Conservation (phyloP, 2,888 invertebrate genomes). For the Ochropacha duplaris region DNA sequence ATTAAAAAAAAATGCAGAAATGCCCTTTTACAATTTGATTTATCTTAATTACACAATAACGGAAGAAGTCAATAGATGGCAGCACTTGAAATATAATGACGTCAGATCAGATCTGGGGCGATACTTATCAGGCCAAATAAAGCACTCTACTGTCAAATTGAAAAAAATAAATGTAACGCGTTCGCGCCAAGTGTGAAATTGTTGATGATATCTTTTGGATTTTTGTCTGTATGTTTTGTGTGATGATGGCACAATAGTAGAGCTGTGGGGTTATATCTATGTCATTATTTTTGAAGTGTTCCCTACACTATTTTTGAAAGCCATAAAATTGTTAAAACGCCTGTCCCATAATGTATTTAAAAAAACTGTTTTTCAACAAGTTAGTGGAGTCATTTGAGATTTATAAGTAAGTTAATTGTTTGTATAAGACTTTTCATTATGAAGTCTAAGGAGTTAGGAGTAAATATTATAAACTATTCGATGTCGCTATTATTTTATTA, state of each 20-base stretch:
- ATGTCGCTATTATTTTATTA: no score
- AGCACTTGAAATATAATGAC: conserved; percentile 57
- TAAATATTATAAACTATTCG: no score
- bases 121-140: conserved; percentile 66
- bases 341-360: no score
- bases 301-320: conserved; percentile 18
- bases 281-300: no score
- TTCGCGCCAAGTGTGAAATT: conserved; percentile 74
- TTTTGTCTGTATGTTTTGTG: conserved; percentile 49
- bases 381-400: no score
- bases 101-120: conserved; percentile 56
- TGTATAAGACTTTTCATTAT: no score
- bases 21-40: conserved; percentile 5
- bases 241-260: conserved; percentile 29
- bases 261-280: conserved; percentile 23
- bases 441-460: no score
- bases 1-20: background rate
- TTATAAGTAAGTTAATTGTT: no score
- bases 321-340: no score
- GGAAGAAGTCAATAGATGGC: conserved; percentile 51
- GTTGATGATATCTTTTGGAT: conserved; percentile 61
- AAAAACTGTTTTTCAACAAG: no score
- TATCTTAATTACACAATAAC: conserved; percentile 41
- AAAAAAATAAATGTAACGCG: conserved; percentile 37
- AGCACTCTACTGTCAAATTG: conserved; percentile 60